phyloP scores from a whole-genome alignment of 2,888 invertebrate genomes.

The Strigamia crassipes region DNA sequence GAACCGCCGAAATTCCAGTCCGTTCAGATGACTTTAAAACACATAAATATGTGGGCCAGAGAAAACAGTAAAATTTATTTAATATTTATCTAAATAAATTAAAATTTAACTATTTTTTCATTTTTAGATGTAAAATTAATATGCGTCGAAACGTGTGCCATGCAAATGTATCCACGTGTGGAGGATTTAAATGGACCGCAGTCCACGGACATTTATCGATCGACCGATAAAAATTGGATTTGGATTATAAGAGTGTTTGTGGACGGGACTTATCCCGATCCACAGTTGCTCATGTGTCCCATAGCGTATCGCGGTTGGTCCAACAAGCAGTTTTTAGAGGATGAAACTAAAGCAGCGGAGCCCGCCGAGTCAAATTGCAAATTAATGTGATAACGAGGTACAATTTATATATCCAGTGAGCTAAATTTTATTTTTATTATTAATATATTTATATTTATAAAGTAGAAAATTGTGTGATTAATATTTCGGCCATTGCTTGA shows the following conservation, averaged over 20 bases:
- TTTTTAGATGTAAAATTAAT: constrained; percentile 9
- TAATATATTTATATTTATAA: not conserved
- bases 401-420: not conserved
- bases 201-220: not conserved
- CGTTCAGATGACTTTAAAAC: not conserved
- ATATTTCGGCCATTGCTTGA: no score
- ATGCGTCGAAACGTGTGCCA: not conserved
- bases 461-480: not conserved
- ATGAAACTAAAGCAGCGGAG: not conserved
- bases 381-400: not conserved
- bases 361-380: not conserved
- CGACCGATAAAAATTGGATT: not conserved
- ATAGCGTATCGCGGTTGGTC: constrained; percentile 17
- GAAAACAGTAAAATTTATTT: not conserved
- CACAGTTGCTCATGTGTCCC: not conserved
- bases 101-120: not conserved
- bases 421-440: not conserved
- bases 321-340: not conserved
- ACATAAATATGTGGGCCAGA: not conserved
- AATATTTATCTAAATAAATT: not conserved
- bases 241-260: not conserved
- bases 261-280: constrained; percentile 16
- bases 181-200: not conserved
- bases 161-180: constrained; percentile 1
- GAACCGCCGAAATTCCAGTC: not conserved